Evolutionary conservation across 2,113 vertebrate genomes (phyloP).

Genomic region (Erythrolamprus reginae): DNA sequence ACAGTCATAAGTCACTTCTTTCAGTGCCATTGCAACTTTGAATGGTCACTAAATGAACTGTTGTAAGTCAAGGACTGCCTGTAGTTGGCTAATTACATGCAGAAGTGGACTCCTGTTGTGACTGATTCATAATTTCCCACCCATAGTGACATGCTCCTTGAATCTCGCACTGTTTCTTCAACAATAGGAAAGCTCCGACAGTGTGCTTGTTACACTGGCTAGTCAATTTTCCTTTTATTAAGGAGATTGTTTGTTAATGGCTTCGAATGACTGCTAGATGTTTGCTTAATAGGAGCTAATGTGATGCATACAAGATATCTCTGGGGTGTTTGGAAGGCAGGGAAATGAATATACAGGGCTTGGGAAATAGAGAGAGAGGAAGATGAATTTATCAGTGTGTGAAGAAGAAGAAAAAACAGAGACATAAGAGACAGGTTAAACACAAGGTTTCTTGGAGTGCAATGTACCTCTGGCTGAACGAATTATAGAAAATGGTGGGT

Average conservation of each 20-base stretch:
- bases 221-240: not conserved
- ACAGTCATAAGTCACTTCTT: not conserved
- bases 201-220: not conserved
- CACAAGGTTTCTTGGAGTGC: not conserved
- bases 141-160: too few species aligned
- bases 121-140: not conserved
- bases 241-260: not conserved
- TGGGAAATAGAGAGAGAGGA: not conserved
- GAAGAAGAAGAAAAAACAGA: not conserved
- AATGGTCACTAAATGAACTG: not conserved
- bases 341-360: not conserved
- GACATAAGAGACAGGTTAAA: not conserved
- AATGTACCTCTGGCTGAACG: not conserved
- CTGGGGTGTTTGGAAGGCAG: not conserved
- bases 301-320: not conserved
- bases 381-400: not conserved
- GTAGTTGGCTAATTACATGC: not conserved
- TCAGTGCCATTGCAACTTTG: not conserved
- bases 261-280: not conserved
- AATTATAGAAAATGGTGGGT: not conserved
- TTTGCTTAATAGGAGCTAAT: not conserved
- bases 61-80: not conserved
- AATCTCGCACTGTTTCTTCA: not conserved
- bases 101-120: not conserved
- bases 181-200: not conserved